A percentile compares a stretch with the other conserved stretches of the same genome.
Evolutionary conservation across 37 sponge, comb jelly and placozoan species (phyloP).

Genomic region (Chondrosia reniformis): DNA sequence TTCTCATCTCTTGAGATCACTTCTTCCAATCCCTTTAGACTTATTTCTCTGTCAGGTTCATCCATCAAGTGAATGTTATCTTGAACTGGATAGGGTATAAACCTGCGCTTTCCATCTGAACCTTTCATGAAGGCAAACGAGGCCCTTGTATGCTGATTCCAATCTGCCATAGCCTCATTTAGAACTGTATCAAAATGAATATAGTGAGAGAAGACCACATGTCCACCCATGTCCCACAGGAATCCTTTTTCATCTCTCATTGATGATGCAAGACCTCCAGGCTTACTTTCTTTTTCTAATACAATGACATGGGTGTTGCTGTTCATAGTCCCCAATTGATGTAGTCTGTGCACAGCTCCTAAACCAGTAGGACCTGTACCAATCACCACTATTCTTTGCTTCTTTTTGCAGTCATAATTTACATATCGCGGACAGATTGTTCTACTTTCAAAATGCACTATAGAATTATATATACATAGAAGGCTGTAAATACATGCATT

Average conservation of each 20-base stretch:
- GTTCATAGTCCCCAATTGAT: neutral
- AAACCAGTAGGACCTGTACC: conserved; percentile 44
- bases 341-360: conserved; percentile 26
- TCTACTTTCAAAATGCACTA: too few relatives aligned
- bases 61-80: conserved; percentile 34
- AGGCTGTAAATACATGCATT: too few relatives aligned
- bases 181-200: conserved; percentile 15
- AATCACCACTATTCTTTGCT: conserved; percentile 27
- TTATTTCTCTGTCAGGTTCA: neutral
- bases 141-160: conserved; percentile 24
- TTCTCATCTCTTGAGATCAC: neutral
- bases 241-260: conserved; percentile 30
- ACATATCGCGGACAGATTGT: too few relatives aligned
- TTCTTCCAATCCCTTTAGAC: conserved; percentile 29
- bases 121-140: conserved; percentile 42
- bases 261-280: conserved; percentile 41
- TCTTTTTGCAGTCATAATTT: neutral
- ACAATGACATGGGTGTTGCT: conserved; percentile 13
- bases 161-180: conserved; percentile 10
- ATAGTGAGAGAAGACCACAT: conserved; percentile 51
- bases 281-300: conserved; percentile 13
- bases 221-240: conserved; percentile 39
- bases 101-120: conserved; percentile 12
- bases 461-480: too few relatives aligned
- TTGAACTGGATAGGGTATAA: conserved; percentile 48